These are phyloP conservation scores for Acanthosepion lycidas DNA, from an alignment of 2,888 invertebrate genomes.

Conservation along the genomic window DNA sequence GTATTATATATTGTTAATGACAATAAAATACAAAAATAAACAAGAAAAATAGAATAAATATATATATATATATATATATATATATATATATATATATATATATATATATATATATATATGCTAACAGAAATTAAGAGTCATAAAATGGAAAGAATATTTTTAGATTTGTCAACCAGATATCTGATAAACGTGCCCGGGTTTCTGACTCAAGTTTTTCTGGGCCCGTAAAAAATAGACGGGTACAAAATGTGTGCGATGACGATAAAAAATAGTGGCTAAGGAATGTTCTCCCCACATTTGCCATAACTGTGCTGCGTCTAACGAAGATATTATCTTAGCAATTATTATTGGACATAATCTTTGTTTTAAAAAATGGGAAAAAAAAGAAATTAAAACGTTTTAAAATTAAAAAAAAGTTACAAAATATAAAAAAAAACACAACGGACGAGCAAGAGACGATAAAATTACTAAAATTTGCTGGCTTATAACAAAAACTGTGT, in stretches of 20 bases:
- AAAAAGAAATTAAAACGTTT: no score
- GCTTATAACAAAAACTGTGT: background rate
- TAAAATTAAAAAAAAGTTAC: background rate
- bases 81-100: no score
- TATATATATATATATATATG: background rate
- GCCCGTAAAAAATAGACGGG: background rate
- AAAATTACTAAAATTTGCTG: background rate
- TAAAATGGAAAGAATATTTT: background rate
- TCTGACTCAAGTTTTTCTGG: background rate
- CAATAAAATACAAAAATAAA: no score
- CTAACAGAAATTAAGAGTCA: background rate
- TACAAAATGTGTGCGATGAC: background rate
- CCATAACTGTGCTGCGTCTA: background rate
- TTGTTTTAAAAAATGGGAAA: background rate
- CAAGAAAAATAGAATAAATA: no score
- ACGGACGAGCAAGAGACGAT: background rate
- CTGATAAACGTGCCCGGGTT: background rate
- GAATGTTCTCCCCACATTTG: background rate
- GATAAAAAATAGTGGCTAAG: background rate
- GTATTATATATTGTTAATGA: no score
- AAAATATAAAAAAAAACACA: background rate
- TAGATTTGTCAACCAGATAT: background rate
- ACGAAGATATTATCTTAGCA: background rate
- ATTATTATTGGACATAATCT: background rate
- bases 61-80: no score